Conservation (phyloP, 2,888 invertebrate species). For the Cantharis flavilabris region DNA sequence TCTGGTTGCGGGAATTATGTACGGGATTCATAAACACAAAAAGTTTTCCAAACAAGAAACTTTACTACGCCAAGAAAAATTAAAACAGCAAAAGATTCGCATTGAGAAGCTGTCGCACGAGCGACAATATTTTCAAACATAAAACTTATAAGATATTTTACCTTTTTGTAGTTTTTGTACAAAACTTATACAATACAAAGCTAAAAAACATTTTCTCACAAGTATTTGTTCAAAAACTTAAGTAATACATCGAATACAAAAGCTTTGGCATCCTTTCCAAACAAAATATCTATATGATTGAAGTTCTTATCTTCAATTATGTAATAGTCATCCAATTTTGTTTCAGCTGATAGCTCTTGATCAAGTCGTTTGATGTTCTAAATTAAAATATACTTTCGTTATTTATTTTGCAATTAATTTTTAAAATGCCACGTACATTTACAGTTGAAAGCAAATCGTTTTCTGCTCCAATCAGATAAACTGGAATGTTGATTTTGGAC, state of each 20-base stretch:
- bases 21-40: background rate
- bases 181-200: too few relatives aligned
- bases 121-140: background rate
- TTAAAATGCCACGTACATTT: constrained; percentile 52
- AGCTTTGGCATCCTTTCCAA: constrained; percentile 47
- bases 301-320: constrained; percentile 40
- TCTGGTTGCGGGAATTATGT: background rate
- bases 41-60: background rate
- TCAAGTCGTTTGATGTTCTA: constrained; percentile 51
- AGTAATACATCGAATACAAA: constrained; percentile 45
- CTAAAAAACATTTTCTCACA: background rate
- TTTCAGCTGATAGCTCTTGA: constrained; percentile 43
- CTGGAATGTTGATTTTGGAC: constrained; percentile 63
- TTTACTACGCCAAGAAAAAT: background rate
- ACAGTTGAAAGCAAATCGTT: constrained; percentile 66
- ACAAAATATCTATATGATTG: constrained; percentile 53
- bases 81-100: background rate
- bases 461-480: constrained; percentile 64
- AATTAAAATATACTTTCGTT: constrained; percentile 27
- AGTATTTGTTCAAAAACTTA: constrained; percentile 37
- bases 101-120: background rate
- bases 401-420: background rate
- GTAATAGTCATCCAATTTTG: constrained; percentile 31
- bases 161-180: too few relatives aligned
- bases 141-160: too few relatives aligned